These are phyloP conservation scores for Cotesia chilonis DNA, from an alignment of 1,140 invertebrate species.

Conservation along the genomic window DNA sequence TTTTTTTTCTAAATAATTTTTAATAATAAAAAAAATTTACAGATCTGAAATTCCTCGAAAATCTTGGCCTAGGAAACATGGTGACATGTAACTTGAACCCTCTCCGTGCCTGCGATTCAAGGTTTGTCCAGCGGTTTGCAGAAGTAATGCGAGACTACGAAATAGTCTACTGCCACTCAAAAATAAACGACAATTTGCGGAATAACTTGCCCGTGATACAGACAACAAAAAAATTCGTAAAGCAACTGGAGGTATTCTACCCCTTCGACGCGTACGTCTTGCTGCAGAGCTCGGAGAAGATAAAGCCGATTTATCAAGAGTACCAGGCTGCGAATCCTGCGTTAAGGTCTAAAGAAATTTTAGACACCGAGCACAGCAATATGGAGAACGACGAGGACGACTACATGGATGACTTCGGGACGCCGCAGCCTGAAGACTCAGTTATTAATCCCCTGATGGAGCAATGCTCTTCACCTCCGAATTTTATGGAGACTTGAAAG, in stretches of 20 bases:
- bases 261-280: constrained; percentile 85
- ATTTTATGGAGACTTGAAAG: constrained; percentile 46
- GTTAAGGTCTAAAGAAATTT: too few species aligned
- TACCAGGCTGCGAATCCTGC: constrained; percentile 51
- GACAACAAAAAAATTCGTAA: constrained; percentile 61
- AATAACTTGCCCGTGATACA: constrained; percentile 70
- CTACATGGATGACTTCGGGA: constrained; percentile 52
- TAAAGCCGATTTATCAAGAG: constrained; percentile 60
- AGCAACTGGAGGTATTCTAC: constrained; percentile 75
- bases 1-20: too few species aligned
- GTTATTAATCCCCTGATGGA: constrained; percentile 38
- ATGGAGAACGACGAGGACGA: constrained; percentile 49
- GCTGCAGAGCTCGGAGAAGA: constrained; percentile 57
- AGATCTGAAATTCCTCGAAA: constrained; percentile 82
- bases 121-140: constrained; percentile 85
- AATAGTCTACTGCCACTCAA: constrained; percentile 89
- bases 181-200: constrained; percentile 86
- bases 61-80: constrained; percentile 83
- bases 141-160: constrained; percentile 86
- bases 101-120: constrained; percentile 77
- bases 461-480: constrained; percentile 57
- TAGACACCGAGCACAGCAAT: constrained; percentile 31
- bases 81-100: constrained; percentile 88
- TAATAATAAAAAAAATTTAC: constrained; percentile 48
- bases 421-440: constrained; percentile 41